phyloP scores from a whole-genome alignment of 2,113 vertebrate species.

The Tretioscincus oriximinensis region DNA sequence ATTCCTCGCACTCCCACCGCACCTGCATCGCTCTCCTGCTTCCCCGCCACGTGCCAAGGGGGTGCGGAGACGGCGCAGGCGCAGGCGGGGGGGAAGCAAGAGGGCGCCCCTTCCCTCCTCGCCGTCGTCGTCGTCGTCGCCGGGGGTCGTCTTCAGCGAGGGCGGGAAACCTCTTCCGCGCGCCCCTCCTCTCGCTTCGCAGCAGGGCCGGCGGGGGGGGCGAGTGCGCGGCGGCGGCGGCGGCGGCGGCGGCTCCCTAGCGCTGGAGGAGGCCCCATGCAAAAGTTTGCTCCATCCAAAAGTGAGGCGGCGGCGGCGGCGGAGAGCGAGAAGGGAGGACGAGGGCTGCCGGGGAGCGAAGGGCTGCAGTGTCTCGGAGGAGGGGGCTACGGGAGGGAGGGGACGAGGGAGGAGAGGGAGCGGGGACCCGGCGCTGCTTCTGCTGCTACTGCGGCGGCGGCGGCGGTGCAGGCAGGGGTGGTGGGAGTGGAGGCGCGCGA shows the following conservation, averaged over 20 bases:
- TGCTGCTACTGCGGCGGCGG: conserved; percentile 4
- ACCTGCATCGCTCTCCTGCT: conserved; percentile 23
- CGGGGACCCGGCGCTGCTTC: background rate
- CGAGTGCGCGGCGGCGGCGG: no score
- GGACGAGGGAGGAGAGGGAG: background rate
- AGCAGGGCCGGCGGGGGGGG: background rate
- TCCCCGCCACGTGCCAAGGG: background rate
- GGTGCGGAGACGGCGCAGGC: no score
- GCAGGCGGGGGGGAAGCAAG: no score
- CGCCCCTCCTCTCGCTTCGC: background rate
- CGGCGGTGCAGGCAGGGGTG: no score
- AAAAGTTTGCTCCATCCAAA: conserved; percentile 26
- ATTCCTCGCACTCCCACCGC: conserved; percentile 16
- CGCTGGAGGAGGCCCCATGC: conserved; percentile 4
- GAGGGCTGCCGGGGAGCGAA: background rate
- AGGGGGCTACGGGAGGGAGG: background rate
- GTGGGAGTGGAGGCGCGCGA: background rate
- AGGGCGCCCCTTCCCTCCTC: no score
- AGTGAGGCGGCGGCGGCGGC: background rate
- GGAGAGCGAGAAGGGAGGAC: background rate
- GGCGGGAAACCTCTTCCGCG: background rate
- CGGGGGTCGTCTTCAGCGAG: background rate
- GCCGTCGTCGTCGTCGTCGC: no score
- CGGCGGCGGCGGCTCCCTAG: background rate
- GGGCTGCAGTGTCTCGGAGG: background rate